Conservation (phyloP, 1,140 invertebrate species). For the Trichonephila clavipes region DNA sequence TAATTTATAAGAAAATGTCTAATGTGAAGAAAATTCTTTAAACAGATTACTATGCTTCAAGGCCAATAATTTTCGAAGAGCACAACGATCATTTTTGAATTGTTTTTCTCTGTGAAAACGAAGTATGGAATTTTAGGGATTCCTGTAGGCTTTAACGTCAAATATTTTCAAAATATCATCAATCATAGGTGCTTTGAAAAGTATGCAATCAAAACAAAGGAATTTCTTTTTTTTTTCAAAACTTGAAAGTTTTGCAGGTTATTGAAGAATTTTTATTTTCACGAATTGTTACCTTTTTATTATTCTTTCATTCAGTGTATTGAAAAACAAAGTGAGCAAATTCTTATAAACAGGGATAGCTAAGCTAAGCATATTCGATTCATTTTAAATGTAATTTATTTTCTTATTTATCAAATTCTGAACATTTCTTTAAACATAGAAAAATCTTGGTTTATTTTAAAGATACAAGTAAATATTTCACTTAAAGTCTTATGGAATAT, state of each 20-base stretch:
- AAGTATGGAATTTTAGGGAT: background rate
- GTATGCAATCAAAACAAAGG: constrained; percentile 25
- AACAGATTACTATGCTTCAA: background rate
- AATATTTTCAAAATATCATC: constrained; percentile 31
- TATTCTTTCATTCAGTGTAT: background rate
- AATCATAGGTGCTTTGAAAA: background rate
- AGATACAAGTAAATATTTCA: no score
- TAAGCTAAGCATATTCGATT: background rate
- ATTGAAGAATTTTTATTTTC: background rate
- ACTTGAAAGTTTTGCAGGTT: background rate
- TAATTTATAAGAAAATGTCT: background rate
- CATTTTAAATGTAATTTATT: no score
- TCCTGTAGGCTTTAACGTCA: constrained; percentile 1
- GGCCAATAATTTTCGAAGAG: background rate
- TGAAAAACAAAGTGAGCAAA: background rate
- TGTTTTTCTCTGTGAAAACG: background rate
- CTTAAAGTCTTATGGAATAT: no score
- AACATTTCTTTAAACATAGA: no score
- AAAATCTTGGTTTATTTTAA: no score
- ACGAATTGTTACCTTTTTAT: background rate
- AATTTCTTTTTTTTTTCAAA: background rate
- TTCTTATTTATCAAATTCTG: no score
- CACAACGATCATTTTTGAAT: background rate
- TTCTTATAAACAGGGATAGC: background rate
- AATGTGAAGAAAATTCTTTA: background rate